These are phyloP conservation scores for Formicarius rufipectus DNA, from an alignment of 2,113 vertebrate genomes.

Conservation along the genomic window DNA sequence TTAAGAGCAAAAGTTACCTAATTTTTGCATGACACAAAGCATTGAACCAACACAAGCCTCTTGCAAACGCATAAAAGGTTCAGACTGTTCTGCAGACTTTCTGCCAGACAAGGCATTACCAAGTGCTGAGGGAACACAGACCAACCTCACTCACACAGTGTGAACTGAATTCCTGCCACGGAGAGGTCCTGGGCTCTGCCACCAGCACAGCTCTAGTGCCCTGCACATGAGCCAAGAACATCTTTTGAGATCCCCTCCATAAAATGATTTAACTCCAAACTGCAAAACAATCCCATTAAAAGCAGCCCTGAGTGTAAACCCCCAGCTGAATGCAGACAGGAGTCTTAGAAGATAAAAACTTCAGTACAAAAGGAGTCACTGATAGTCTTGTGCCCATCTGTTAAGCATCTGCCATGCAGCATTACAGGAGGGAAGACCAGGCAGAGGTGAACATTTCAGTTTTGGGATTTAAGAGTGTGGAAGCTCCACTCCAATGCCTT, in stretches of 20 bases:
- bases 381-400: background rate
- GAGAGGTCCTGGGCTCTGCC: background rate
- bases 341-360: background rate
- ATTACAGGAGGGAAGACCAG: background rate
- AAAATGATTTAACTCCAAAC: background rate
- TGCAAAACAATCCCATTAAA: background rate
- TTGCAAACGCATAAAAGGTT: background rate
- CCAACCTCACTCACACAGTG: background rate
- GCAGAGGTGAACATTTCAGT: background rate
- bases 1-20: background rate
- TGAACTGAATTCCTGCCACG: background rate
- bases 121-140: background rate
- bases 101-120: background rate
- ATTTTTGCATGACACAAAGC: background rate
- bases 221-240: background rate
- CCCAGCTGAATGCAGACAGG: background rate
- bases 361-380: background rate
- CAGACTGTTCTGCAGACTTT: background rate
- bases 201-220: background rate
- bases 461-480: background rate
- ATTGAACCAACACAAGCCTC: background rate
- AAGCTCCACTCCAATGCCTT: background rate
- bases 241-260: background rate
- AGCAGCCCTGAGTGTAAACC: background rate
- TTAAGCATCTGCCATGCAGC: rapidly evolving